These are phyloP conservation scores for Odontesthes bonariensis DNA, from an alignment of 2,113 vertebrate genomes.

Conservation along the genomic window DNA sequence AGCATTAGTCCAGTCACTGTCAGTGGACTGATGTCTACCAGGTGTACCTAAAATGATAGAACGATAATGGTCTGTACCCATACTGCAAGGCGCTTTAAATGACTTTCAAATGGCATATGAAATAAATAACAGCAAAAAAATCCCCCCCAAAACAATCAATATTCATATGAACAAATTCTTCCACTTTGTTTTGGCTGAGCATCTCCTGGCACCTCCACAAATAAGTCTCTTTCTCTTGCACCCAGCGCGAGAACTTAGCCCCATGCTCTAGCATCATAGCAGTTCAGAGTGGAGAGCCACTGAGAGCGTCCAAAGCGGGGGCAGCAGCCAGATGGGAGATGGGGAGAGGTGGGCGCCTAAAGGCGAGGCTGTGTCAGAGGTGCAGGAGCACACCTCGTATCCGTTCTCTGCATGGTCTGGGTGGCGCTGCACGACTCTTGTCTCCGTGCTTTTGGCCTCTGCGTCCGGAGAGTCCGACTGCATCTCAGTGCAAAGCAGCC, in stretches of 20 bases:
- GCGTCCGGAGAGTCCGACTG: constrained; percentile 83
- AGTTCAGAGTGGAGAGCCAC: constrained; percentile 38
- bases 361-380: constrained; percentile 74
- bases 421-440: constrained; percentile 78
- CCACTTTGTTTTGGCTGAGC: constrained; percentile 44
- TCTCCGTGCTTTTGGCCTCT: constrained; percentile 75
- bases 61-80: constrained; percentile 40
- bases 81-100: constrained; percentile 60
- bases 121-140: constrained; percentile 74
- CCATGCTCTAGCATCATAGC: constrained; percentile 80
- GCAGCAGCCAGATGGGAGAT: constrained; percentile 58
- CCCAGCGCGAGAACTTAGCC: constrained; percentile 10
- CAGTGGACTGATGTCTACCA: constrained; percentile 17
- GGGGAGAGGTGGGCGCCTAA: constrained; percentile 29
- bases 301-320: constrained; percentile 77
- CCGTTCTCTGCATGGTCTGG: constrained; percentile 86
- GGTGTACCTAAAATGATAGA: constrained; percentile 21
- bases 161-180: constrained; percentile 64
- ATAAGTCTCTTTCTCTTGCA: constrained; percentile 11
- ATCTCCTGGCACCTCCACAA: constrained; percentile 21
- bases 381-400: constrained; percentile 93
- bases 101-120: constrained; percentile 54
- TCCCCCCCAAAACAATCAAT: constrained; percentile 30
- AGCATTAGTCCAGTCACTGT: constrained; percentile 12
- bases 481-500: constrained; percentile 91